Conservation (phyloP, 1,140 invertebrate genomes). For the Eurosta solidaginis region DNA sequence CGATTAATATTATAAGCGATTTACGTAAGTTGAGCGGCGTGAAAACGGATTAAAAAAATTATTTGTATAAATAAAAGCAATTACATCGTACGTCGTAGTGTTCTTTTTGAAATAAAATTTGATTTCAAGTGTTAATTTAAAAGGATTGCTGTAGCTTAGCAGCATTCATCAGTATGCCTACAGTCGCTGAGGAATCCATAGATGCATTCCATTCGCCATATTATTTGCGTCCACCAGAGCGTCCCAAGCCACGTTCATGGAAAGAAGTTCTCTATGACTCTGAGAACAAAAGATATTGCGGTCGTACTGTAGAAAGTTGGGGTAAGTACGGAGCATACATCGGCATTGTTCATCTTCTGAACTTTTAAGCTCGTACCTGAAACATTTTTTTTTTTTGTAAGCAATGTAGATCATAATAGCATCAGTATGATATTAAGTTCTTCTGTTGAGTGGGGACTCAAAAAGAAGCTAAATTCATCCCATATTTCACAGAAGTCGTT, state of each 20-base stretch:
- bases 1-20: neutral
- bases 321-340: too few species aligned
- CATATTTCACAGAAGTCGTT: too few species aligned
- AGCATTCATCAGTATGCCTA: constrained; percentile 46
- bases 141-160: neutral
- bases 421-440: too few species aligned
- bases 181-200: constrained; percentile 60
- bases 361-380: too few species aligned
- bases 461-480: too few species aligned
- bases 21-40: neutral
- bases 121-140: neutral
- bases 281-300: constrained; percentile 69
- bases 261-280: constrained; percentile 72
- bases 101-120: too few species aligned
- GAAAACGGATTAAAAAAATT: neutral
- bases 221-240: constrained; percentile 65
- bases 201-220: constrained; percentile 67
- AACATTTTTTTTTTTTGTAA: neutral
- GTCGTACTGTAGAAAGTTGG: constrained; percentile 72
- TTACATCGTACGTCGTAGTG: too few species aligned
- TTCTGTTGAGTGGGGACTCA: too few species aligned
- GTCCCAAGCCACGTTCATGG: constrained; percentile 65
- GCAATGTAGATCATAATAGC: too few species aligned
- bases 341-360: too few species aligned
- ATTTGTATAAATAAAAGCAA: too few species aligned